These are phyloP conservation scores for Bergia sp. DNA, from an alignment of 92 coral and sea anemone genomes.

Conservation along the genomic window DNA sequence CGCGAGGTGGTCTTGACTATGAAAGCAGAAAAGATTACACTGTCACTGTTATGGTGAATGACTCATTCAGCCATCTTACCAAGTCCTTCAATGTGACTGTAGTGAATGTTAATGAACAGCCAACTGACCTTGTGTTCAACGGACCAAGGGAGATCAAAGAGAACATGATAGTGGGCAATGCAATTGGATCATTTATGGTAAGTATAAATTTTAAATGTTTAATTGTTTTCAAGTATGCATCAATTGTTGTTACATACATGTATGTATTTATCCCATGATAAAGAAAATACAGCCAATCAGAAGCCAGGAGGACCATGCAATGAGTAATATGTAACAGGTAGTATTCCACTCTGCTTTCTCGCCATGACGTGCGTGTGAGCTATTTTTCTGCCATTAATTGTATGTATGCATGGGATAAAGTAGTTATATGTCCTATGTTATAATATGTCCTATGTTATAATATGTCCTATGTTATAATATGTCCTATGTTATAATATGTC, in stretches of 20 bases:
- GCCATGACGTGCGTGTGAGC: too few species aligned
- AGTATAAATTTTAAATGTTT: slow-evolving; percentile 7
- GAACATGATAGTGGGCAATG: slow-evolving; percentile 68
- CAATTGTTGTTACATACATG: neutral
- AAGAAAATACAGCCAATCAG: too few species aligned
- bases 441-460: too few species aligned
- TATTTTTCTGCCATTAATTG: too few species aligned
- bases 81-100: slow-evolving; percentile 64
- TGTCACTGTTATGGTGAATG: slow-evolving; percentile 71
- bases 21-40: slow-evolving; percentile 60
- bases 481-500: neutral
- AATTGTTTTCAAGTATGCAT: neutral
- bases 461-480: too few species aligned
- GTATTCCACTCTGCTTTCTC: too few species aligned
- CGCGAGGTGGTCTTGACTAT: slow-evolving; percentile 75
- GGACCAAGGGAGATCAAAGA: slow-evolving; percentile 66
- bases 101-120: slow-evolving; percentile 78
- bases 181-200: slow-evolving; percentile 83
- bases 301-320: too few species aligned
- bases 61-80: slow-evolving; percentile 61
- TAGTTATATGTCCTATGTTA: too few species aligned
- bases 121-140: slow-evolving; percentile 68
- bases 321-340: too few species aligned
- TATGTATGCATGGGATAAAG: too few species aligned
- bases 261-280: too few species aligned